Percentiles rank a stretch among this genome's conserved stretches.
These are phyloP conservation scores for Micropterix aruncella DNA, from an alignment of 2,888 invertebrate genomes.

Conservation along the genomic window DNA sequence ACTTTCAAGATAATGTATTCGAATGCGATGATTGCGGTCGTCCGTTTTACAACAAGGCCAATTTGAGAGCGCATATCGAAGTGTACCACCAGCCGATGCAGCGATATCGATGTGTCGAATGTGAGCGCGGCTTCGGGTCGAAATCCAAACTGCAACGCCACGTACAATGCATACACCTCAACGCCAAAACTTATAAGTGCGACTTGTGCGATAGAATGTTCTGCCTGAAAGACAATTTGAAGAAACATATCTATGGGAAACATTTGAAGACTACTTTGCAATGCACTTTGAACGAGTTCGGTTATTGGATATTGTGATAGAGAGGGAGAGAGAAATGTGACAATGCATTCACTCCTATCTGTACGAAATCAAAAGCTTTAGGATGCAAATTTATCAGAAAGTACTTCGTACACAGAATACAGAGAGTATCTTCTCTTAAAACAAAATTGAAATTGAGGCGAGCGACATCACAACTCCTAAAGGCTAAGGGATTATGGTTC, in stretches of 20 bases:
- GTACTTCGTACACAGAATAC: too few species aligned
- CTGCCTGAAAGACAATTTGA: neutral
- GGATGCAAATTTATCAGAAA: too few species aligned
- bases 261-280: neutral
- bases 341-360: neutral
- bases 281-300: neutral
- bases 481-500: too few species aligned
- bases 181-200: neutral
- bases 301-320: neutral
- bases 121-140: neutral
- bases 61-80: neutral
- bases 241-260: neutral
- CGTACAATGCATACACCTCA: neutral
- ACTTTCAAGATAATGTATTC: neutral
- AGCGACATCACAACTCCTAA: too few species aligned
- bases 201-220: neutral
- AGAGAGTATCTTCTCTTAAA: too few species aligned
- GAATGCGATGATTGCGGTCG: neutral
- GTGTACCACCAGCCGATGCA: neutral
- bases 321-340: neutral
- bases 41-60: neutral
- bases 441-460: too few species aligned
- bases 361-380: neutral
- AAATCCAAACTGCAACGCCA: neutral
- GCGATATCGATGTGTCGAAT: neutral